Evolutionary conservation across 2,113 vertebrate species (phyloP).

Genomic region (Pachycephala philippinensis): DNA sequence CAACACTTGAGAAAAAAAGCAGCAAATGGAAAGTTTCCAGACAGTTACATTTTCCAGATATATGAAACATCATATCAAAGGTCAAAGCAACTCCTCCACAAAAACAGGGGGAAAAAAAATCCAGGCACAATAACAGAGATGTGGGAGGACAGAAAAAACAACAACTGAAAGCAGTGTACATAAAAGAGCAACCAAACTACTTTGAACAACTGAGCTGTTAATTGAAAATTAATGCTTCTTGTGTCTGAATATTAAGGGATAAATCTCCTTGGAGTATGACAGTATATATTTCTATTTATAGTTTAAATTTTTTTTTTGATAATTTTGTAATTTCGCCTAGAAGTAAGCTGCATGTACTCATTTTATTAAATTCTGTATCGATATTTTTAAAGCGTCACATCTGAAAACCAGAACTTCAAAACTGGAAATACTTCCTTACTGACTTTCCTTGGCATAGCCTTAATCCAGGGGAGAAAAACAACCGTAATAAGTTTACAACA

Average conservation of each 20-base stretch:
- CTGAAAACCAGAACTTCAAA: not conserved
- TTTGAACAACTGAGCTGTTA: not conserved
- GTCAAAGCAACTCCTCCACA: not conserved
- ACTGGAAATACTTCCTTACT: not conserved
- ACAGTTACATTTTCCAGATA: conserved; percentile 24
- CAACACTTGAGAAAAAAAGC: not conserved
- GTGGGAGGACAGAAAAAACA: not conserved
- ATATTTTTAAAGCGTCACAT: not conserved
- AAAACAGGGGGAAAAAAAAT: not conserved
- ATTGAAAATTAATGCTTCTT: not conserved
- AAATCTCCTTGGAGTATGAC: not conserved
- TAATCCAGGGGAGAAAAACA: not conserved
- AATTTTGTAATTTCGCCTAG: not conserved
- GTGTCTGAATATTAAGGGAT: not conserved
- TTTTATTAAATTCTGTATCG: not conserved
- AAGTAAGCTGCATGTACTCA: not conserved
- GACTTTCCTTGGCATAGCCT: not conserved
- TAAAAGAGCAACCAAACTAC: not conserved
- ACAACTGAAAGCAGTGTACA: not conserved
- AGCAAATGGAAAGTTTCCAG: not conserved
- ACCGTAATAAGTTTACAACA: not conserved
- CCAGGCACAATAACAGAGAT: not conserved
- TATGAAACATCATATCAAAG: not conserved
- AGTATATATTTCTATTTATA: not conserved
- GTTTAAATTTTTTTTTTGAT: not conserved